Percentiles rank a stretch among this genome's conserved stretches.
Evolutionary conservation across 2,888 invertebrate species (phyloP).

Genomic region (Leptopterna dolabrata): DNA sequence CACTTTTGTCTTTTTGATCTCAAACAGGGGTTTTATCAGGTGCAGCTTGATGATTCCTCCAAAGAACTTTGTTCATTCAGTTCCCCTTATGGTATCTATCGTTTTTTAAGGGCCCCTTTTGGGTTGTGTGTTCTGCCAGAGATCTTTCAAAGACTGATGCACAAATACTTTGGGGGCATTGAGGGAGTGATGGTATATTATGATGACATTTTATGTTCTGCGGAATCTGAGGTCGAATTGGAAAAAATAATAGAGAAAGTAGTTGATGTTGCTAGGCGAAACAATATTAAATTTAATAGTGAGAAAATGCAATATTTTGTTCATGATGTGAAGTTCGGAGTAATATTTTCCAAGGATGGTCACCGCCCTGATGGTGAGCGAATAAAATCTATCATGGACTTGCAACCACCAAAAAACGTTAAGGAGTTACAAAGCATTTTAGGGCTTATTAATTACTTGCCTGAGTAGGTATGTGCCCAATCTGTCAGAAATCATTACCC

Average conservation of each 20-base stretch:
- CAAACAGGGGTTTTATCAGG: no score
- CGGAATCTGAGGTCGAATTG: slow-evolving; percentile 59
- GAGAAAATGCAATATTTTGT: slow-evolving; percentile 37
- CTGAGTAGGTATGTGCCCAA: no score
- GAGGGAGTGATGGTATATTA: background rate
- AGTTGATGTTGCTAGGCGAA: slow-evolving; percentile 52
- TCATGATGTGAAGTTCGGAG: slow-evolving; percentile 25
- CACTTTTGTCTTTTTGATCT: slow-evolving; percentile 47
- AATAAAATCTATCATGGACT: background rate
- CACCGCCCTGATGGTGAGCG: background rate
- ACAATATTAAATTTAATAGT: slow-evolving; percentile 46
- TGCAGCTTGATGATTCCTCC: background rate
- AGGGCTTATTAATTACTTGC: background rate
- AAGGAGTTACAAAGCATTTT: background rate
- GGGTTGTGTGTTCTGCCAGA: slow-evolving; percentile 45
- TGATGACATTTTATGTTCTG: slow-evolving; percentile 53
- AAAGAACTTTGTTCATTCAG: background rate
- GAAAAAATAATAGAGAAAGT: slow-evolving; percentile 58
- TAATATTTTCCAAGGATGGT: background rate
- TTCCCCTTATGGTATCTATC: background rate
- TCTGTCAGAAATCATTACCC: no score
- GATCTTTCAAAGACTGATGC: slow-evolving; percentile 58
- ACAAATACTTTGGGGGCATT: background rate
- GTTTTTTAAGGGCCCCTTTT: background rate
- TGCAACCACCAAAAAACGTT: background rate